Conservation (phyloP, 64 coral and sea anemone species). For the Stylophora pistillata region DNA sequence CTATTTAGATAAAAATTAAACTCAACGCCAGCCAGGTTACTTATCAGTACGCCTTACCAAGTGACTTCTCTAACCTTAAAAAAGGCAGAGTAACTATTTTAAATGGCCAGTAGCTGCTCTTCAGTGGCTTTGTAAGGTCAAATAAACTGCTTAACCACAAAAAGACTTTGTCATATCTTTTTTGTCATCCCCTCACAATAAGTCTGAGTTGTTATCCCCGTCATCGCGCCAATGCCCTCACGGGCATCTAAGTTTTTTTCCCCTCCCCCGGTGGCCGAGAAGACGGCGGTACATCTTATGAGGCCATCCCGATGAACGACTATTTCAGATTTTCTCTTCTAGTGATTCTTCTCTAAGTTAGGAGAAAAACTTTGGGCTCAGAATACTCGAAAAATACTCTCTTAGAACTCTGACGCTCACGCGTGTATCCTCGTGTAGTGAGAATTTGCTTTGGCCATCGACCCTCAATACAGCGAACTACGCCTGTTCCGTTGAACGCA, state of each 20-base stretch:
- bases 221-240: background rate
- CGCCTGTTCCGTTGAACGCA: too few relatives aligned
- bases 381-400: too few relatives aligned
- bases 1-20: slow-evolving; percentile 13
- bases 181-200: background rate
- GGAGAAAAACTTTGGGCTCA: too few relatives aligned
- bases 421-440: too few relatives aligned
- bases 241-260: too few relatives aligned
- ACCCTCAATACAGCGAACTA: too few relatives aligned
- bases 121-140: slow-evolving; percentile 24
- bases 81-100: slow-evolving; percentile 19
- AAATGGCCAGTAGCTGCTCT: background rate
- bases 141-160: slow-evolving; percentile 25
- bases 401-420: too few relatives aligned
- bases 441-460: too few relatives aligned
- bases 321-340: background rate
- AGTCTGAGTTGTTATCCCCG: background rate
- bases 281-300: too few relatives aligned
- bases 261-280: too few relatives aligned
- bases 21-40: background rate
- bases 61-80: background rate
- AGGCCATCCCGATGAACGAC: background rate
- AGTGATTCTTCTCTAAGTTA: too few relatives aligned
- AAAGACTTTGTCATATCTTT: background rate
- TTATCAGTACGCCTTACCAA: background rate